Evolutionary conservation across 1,140 invertebrate genomes (phyloP), one percentile per base, ranked within the genome.

Genomic region (Proales similis): DNA sequence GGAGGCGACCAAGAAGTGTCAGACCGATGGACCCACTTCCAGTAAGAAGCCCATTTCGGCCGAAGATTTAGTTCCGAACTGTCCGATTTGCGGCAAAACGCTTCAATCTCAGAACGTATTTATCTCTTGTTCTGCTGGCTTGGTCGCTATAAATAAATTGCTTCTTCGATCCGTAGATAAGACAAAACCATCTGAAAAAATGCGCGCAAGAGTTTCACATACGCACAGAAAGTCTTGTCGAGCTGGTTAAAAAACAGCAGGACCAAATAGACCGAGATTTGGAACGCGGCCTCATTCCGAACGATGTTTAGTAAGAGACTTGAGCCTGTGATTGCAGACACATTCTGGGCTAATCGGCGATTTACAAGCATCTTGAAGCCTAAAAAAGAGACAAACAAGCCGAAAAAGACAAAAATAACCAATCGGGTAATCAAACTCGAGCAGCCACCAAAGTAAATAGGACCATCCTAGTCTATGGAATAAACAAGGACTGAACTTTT

Each of bases 121-220:
- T 4, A 42, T 4, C 4, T 11, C 11, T 42, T 11, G 39, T 11
- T 11, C 22, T 42, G 4, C 4, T 3, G 4, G 4, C 5, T 17
- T 4, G 17, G 17, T 42, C 22, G 22, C 17, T 42, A 17, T 20
- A 42, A 4, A 11, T 42, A 9, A 57, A 24, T 42, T 12, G 30
- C 6, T 43, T 42, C 45, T 32, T 29, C 30, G 14, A 26, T 19
- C 26, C 42, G 38, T 11, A 57, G 51, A 42, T 42, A 9, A 38
- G 51, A n/a, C 51, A 57, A 42, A 57, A 19, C 32, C 51, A 57
- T 27, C 32, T 57, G 36, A 57, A 57, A 57, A 57, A 57, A 19
- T 57, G 51, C 12, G 39, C 51, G 11, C 51, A 57, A 57, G 36
- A 42, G 0, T 57, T 57, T 42, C 51, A 57, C 9, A 57, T 57